Base-by-base conservation (phyloP, 2,113 vertebrate species). In the Sylvia atricapilla region DNA sequence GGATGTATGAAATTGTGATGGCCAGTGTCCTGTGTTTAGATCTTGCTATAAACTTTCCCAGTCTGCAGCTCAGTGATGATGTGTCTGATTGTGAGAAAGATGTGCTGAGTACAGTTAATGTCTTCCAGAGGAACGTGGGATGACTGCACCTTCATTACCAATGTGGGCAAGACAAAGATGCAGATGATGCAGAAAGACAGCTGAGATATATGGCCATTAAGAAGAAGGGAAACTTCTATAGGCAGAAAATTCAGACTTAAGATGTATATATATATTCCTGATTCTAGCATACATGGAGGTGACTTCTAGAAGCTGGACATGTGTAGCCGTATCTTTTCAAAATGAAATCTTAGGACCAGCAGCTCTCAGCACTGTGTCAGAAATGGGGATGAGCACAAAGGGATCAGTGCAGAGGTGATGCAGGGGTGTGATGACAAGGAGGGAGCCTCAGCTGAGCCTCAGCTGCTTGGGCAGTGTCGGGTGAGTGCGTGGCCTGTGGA, bases 31-130 rank as follows among this genome's bases (percentile, higher is more conserved):
- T 53, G 9, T 39, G 17, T 35, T 90, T n/a, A 68, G 52, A 43
- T n/a, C 33, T 59, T 68, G 35, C 28, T 2, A 0, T 49, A 9
- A 0, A 2, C 9, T 86, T 69, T 37, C 15, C 44, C 41, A 66
- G 7, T 19, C n/a, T 89, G 50, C 37, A 87, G 64, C 44, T 90
- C 55, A 18, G 35, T 19, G 24, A 25, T 46, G 43, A 58, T 55
- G 44, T 46, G 0, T 72, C 66, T 72, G 79, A 37, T 46, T 24
- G 10, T 75, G 72, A 55, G 44, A 37, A 43, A 9, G n/a, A 64
- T 33, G 18, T 76, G 39, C 30, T 68, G 35, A 68, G 11, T 23
- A 30, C 2, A 1, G 30, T 43, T n/a, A 13, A 19, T 47, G 46
- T 21, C 63, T 84, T 56, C 35, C 59, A 52, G n/a, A 77, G 49